A percentile compares a stretch with the other conserved stretches of the same genome.
phyloP scores from a whole-genome alignment of 1,140 invertebrate genomes.

The Bacillus rossius region DNA sequence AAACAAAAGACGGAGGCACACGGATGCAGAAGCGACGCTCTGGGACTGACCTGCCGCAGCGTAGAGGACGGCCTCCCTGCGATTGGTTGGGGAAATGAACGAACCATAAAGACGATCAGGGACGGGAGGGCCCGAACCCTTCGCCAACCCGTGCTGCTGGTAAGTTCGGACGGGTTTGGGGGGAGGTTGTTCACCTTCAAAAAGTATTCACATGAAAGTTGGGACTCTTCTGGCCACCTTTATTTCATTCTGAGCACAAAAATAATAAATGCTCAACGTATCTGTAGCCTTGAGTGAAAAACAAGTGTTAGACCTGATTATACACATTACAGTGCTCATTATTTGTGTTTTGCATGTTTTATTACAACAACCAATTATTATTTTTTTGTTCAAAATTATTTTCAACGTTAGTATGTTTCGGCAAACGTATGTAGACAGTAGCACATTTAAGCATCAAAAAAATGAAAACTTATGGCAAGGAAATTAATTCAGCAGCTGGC shows the following conservation, averaged over 20 bases:
- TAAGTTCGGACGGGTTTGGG: conserved; percentile 37
- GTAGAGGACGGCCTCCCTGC: conserved; percentile 14
- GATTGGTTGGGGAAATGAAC: conserved; percentile 11
- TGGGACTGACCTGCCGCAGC: conserved; percentile 24
- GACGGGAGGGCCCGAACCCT: conserved; percentile 9
- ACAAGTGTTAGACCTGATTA: too few relatives aligned
- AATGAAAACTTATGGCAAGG: too few relatives aligned
- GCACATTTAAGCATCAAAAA: too few relatives aligned
- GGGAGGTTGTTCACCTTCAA: conserved; percentile 26
- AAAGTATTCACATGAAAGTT: neutral
- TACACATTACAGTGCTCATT: too few relatives aligned
- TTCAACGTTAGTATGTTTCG: too few relatives aligned
- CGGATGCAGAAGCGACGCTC: neutral
- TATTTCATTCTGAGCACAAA: neutral
- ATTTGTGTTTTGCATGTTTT: too few relatives aligned
- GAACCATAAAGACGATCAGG: conserved; percentile 27
- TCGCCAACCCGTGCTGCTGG: conserved; percentile 21
- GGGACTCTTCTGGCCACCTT: neutral
- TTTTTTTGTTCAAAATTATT: too few relatives aligned
- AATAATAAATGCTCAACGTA: neutral
- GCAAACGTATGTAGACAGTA: too few relatives aligned
- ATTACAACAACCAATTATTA: too few relatives aligned
- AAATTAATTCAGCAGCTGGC: too few relatives aligned
- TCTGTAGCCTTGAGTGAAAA: too few relatives aligned
- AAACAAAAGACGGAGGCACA: too few relatives aligned